Conservation (phyloP, 2,797 vertebrate genomes). For the Darevskia nairensis region DNA sequence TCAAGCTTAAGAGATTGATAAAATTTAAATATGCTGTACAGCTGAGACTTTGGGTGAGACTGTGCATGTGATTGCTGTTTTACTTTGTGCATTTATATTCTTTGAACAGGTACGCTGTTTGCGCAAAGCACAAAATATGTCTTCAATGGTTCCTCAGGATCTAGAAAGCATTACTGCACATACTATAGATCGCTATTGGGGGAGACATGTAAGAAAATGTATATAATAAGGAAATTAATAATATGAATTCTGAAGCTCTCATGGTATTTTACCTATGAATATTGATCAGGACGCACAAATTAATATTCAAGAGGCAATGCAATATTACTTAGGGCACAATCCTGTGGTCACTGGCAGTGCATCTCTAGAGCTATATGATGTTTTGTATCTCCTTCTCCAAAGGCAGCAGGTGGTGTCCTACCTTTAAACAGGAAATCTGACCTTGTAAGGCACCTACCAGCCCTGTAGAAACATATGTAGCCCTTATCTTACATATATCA, state of each 20-base stretch:
- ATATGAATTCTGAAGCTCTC: neutral
- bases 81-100: neutral
- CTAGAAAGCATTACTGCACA: too few species aligned
- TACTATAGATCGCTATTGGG: neutral
- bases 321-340: neutral
- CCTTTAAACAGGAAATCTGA: too few species aligned
- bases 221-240: too few species aligned
- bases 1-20: too few species aligned
- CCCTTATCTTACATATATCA: too few species aligned
- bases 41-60: neutral
- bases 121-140: neutral
- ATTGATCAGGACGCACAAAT: neutral
- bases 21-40: too few species aligned
- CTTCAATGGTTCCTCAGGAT: neutral
- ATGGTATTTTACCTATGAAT: neutral
- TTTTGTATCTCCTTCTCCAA: too few species aligned
- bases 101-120: constrained; percentile 10
- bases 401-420: too few species aligned
- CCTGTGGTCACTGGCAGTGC: too few species aligned
- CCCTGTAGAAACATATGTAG: too few species aligned
- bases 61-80: neutral
- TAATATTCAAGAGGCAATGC: neutral
- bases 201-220: constrained; percentile 8
- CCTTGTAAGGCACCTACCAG: too few species aligned
- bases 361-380: too few species aligned